Evolutionary conservation across 1,140 invertebrate species (phyloP).

Genomic region (Eupristina koningsbergeri): DNA sequence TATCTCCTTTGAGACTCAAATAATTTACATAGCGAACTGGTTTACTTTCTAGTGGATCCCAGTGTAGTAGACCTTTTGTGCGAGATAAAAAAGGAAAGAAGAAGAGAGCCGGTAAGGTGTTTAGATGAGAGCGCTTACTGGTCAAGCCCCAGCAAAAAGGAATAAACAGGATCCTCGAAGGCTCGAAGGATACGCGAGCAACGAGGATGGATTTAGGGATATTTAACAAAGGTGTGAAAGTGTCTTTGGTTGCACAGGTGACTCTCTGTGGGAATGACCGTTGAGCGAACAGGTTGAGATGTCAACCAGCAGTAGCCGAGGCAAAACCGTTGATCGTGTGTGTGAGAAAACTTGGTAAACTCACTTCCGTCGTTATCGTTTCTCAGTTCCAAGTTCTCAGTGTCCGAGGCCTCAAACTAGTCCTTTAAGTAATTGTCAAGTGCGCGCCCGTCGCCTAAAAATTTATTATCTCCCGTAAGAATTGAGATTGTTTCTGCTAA

Average conservation of each 20-base stretch:
- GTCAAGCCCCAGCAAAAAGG: not conserved
- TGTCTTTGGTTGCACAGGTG: slow-evolving; percentile 66
- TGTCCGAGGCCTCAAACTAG: not conserved
- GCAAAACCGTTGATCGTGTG: slow-evolving; percentile 45
- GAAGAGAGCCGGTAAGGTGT: slow-evolving; percentile 4
- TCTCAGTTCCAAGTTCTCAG: not conserved
- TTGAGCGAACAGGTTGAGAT: slow-evolving; percentile 67
- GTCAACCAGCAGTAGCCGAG: slow-evolving; percentile 2
- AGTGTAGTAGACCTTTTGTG: not conserved
- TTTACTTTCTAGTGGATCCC: slow-evolving; percentile 5
- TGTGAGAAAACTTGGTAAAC: slow-evolving; percentile 39
- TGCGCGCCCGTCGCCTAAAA: not conserved
- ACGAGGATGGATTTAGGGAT: slow-evolving; percentile 64
- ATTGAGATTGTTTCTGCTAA: slow-evolving; percentile 18
- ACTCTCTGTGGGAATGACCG: slow-evolving; percentile 70
- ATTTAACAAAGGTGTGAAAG: slow-evolving; percentile 61
- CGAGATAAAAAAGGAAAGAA: not conserved
- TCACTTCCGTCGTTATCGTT: slow-evolving; percentile 40
- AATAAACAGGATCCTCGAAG: slow-evolving; percentile 44
- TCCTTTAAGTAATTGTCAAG: slow-evolving; percentile 28
- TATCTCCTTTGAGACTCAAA: slow-evolving; percentile 26
- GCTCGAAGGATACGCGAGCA: slow-evolving; percentile 51
- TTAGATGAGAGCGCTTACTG: slow-evolving; percentile 37
- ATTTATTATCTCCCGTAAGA: slow-evolving; percentile 16
- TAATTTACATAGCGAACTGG: slow-evolving; percentile 28